Percentiles rank a stretch among this genome's conserved stretches.
Conservation (phyloP, 1,140 invertebrate species). For the Lepidurus apus region DNA sequence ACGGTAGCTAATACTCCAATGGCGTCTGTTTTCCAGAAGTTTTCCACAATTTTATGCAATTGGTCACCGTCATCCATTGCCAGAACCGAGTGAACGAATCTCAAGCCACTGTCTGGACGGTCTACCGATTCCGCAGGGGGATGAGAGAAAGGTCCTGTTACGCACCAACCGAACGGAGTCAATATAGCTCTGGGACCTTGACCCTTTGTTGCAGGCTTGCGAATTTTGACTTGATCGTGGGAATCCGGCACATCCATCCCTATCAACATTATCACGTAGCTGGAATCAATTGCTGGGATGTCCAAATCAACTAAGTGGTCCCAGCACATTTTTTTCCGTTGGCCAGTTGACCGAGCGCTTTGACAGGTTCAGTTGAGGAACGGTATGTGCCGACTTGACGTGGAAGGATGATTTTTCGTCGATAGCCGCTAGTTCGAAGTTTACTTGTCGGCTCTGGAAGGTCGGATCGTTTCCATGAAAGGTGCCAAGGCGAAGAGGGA, state of each 20-base stretch:
- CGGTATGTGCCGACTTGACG: neutral
- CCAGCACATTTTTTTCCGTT: neutral
- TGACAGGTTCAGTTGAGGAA: neutral
- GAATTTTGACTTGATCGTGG: neutral
- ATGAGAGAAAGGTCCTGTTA: conserved; percentile 4
- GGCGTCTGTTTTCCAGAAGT: too few relatives aligned
- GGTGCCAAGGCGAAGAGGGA: neutral
- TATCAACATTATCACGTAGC: neutral
- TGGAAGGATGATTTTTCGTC: conserved; percentile 12
- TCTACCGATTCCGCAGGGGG: neutral
- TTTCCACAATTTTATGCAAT: too few relatives aligned
- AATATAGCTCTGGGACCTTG: neutral
- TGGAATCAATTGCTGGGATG: neutral
- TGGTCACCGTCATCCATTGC: neutral
- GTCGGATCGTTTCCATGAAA: conserved; percentile 12
- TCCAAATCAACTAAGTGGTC: neutral
- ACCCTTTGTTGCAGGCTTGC: neutral
- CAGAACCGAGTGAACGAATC: neutral
- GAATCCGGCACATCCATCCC: neutral
- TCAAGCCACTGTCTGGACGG: neutral
- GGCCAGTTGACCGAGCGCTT: neutral
- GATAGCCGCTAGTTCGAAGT: neutral
- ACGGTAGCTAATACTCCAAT: too few relatives aligned
- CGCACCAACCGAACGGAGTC: conserved; percentile 11
- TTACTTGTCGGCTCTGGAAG: neutral